Base-by-base conservation (phyloP, 2,888 invertebrate genomes). In the Morpho deidamia region DNA sequence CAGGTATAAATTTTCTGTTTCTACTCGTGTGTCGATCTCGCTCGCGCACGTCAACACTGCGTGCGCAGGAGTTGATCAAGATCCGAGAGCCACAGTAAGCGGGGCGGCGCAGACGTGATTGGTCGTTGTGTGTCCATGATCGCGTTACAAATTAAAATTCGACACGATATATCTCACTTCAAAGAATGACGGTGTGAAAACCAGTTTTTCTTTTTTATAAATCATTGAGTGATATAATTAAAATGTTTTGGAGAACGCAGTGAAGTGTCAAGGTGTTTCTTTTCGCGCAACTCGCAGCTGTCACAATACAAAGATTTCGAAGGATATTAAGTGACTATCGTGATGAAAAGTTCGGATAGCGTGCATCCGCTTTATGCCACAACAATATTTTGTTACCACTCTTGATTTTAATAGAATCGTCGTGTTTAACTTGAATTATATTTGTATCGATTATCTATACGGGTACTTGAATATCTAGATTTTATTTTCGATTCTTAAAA, bases 21-120 rank as follows among this genome's bases (percentile, higher is more conserved):
- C 70, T 68, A 58, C 78, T 72, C 61, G 33, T 59, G 62, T 56
- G 34, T 61, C 55, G 56, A 11, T 83, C 82, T 75, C 78, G 58
- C 71, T 80, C 76, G 58, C 72, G 70, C 83, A 65, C 73, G 69
- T 69, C 66, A 71, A 71, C 72, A 69, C 70, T 75, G 70, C 71
- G 67, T 81, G 86, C 83, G 87, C 84, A 79, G 78, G 86, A 86
- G 87, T 83, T 68, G 81, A 73, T 78, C 71, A 70, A 64, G 68
- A 74, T 73, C 71, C 70, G 72, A 76, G 74, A 76, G 70, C 71
- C 74, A 72, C 77, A 89, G 89, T 89, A 76, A 82, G 85, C 86
- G 84, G 73, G 76, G 79, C 80, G 83, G 72, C 81, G 80, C 76
- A 72, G 76, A 71, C 77, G 84, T 77, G 85, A 82, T 80, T 79